Conservation (phyloP, 1,140 invertebrate species). For the Anagrus nilaparvatae region DNA sequence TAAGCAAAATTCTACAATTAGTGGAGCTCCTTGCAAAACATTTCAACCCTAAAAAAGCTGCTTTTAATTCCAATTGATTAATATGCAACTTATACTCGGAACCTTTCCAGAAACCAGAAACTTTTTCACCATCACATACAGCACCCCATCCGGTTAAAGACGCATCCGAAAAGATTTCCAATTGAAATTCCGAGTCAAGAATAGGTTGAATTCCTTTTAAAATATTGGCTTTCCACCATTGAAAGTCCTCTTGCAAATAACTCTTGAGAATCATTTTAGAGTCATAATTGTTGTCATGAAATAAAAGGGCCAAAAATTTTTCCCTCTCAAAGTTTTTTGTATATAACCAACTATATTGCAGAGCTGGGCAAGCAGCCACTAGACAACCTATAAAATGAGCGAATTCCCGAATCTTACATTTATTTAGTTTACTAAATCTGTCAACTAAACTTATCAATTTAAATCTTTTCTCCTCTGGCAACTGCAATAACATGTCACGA, state of each 20-base stretch:
- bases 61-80: too few species aligned
- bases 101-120: too few species aligned
- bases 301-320: slow-evolving; percentile 2
- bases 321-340: slow-evolving; percentile 11
- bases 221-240: background rate
- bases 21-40: too few species aligned
- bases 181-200: too few species aligned
- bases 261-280: background rate
- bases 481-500: slow-evolving; percentile 1
- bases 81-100: too few species aligned
- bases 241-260: background rate
- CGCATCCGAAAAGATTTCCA: too few species aligned
- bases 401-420: slow-evolving; percentile 5
- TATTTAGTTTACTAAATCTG: background rate
- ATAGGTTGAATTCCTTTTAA: background rate
- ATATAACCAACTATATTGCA: slow-evolving; percentile 8
- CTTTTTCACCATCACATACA: too few species aligned
- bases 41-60: too few species aligned
- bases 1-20: too few species aligned
- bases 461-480: slow-evolving; percentile 10
- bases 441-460: slow-evolving; percentile 5
- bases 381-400: slow-evolving; percentile 9
- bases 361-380: slow-evolving; percentile 2
- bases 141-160: too few species aligned
- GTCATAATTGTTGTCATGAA: slow-evolving; percentile 1